These are phyloP conservation scores for Tolypeutes matacus DNA, from an alignment of 2,797 vertebrate species.

Conservation along the genomic window DNA sequence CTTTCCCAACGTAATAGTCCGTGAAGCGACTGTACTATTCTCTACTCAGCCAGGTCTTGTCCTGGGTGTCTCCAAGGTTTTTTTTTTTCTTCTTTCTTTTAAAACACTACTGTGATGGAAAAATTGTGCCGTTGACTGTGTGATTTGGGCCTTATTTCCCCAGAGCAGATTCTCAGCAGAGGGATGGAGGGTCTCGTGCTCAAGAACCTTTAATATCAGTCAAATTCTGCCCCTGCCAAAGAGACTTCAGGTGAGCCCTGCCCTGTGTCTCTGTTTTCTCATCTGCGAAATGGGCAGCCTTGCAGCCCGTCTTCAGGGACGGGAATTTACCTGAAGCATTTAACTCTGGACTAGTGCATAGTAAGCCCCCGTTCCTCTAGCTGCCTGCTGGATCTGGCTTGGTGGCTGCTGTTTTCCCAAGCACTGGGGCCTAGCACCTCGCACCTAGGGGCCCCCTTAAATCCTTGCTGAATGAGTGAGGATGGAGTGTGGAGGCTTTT, in stretches of 20 bases:
- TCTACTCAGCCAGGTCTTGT: background rate
- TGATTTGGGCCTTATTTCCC: background rate
- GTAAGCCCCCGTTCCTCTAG: background rate
- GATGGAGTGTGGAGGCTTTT: background rate
- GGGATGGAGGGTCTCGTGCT: background rate
- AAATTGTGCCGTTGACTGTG: background rate
- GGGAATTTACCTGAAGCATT: background rate
- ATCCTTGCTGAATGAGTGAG: background rate
- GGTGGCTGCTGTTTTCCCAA: too few relatives aligned
- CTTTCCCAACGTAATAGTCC: background rate
- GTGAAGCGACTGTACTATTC: background rate
- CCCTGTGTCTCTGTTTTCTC: background rate
- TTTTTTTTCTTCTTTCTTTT: slow-evolving; percentile 18
- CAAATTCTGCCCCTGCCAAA: background rate
- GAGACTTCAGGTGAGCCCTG: background rate
- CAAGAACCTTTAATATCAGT: background rate
- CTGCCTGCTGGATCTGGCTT: too few relatives aligned
- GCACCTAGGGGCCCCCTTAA: background rate
- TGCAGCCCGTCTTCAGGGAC: fast-evolving
- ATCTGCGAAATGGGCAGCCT: background rate
- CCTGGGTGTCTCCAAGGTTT: background rate
- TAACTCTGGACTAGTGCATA: background rate
- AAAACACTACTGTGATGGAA: background rate
- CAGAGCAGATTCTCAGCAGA: background rate
- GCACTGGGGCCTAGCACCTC: too few relatives aligned